Evolutionary conservation across 1,140 invertebrate genomes (phyloP), one percentile per base, ranked within the genome.

Genomic region (Cherax quadricarinatus): DNA sequence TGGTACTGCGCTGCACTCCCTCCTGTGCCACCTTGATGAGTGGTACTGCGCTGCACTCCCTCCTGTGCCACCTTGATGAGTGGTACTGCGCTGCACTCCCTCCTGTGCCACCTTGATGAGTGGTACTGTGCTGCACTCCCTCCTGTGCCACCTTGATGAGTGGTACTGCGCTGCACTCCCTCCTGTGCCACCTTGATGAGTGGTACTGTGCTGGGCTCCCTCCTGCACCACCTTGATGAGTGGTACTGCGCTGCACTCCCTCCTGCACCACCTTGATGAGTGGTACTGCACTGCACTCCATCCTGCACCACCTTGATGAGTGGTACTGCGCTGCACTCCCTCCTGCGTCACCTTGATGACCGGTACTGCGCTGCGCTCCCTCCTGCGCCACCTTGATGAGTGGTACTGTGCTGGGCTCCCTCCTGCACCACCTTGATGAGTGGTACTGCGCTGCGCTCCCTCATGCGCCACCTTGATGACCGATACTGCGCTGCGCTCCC

Each of bases 11-110:
- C 24, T 41, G 53, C 87, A 12, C 0, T 41, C 30, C 86, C 24
- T n/a, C 51, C 30, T 41, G n/a, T n/a, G n/a, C n/a, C n/a, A n/a
- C n/a, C n/a, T 98, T 98, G 97, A 98, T 98, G 97, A 98, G 97
- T 97, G 96, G 94, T 95, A 95, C 66, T 60, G 30, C 53, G 70
- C 24, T 41, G 53, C 87, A 12, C 0, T 41, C 30, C 86, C 24
- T n/a, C 51, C 30, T 41, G n/a, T n/a, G n/a, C n/a, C n/a, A n/a
- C n/a, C n/a, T 98, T 98, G 97, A 98, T 98, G 97, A 98, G 97
- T 97, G 96, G 94, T 95, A 95, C 66, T 60, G 30, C 53, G 70
- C 24, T 41, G 53, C 87, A 12, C 0, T 41, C 30, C 86, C 24
- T n/a, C 51, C 30, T 41, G n/a, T n/a, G n/a, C n/a, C n/a, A n/a